Evolutionary conservation across 2,888 invertebrate genomes (phyloP).

Genomic region (Boloria selene): DNA sequence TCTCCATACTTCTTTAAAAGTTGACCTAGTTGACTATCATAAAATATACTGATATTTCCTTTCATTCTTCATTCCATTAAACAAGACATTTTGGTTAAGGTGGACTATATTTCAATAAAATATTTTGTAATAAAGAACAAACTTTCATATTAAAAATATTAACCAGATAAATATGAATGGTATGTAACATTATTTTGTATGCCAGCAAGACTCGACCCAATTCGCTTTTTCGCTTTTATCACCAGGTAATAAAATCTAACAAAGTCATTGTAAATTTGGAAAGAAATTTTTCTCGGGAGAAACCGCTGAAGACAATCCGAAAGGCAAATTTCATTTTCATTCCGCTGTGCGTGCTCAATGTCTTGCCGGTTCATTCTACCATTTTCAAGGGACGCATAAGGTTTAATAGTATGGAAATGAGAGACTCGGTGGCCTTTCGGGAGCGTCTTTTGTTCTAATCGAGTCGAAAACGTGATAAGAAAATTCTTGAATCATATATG

Average conservation of each 20-base stretch:
- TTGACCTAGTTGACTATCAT: no score
- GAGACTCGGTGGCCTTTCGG: slow-evolving; percentile 49
- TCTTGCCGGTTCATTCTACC: slow-evolving; percentile 29
- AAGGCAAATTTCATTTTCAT: slow-evolving; percentile 43
- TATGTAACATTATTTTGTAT: background rate
- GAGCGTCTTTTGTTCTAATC: slow-evolving; percentile 61
- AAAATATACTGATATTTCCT: no score
- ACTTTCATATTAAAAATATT: no score
- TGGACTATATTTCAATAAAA: no score
- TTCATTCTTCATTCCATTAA: no score
- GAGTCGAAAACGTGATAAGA: slow-evolving; percentile 60
- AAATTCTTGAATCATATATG: slow-evolving; percentile 35
- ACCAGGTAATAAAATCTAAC: slow-evolving; percentile 27
- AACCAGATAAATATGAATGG: no score
- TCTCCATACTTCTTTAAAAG: no score
- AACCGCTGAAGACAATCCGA: slow-evolving; percentile 38
- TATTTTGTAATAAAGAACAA: no score
- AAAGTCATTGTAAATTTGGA: slow-evolving; percentile 37
- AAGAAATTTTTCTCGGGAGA: slow-evolving; percentile 28
- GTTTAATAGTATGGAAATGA: slow-evolving; percentile 49
- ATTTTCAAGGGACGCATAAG: slow-evolving; percentile 40
- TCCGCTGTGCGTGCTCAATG: slow-evolving; percentile 39
- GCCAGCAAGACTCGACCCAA: slow-evolving; percentile 8
- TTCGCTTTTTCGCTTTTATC: slow-evolving; percentile 17
- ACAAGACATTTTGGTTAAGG: no score